These are phyloP conservation scores for Eufriesea mexicana DNA, from an alignment of 1,140 invertebrate genomes.

Conservation along the genomic window DNA sequence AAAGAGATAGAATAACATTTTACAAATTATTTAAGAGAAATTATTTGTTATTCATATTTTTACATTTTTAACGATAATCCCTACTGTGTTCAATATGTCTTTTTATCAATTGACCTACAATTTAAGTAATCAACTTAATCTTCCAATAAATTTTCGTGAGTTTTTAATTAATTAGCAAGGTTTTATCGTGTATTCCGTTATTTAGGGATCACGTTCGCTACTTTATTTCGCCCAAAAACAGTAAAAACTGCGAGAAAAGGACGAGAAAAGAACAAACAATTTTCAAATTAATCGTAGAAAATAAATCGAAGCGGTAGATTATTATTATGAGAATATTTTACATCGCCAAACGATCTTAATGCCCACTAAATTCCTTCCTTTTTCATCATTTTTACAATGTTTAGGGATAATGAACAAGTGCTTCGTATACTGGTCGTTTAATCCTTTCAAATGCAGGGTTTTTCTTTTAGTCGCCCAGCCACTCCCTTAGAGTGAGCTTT, in stretches of 20 bases:
- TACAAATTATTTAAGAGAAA: background rate
- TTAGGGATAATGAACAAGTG: constrained; percentile 2
- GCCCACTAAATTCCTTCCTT: constrained; percentile 32
- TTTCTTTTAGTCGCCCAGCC: background rate
- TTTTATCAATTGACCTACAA: background rate
- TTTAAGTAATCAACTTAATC: background rate
- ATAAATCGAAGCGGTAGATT: constrained; percentile 33
- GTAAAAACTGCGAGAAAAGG: background rate
- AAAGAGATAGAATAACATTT: background rate
- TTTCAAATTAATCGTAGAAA: constrained; percentile 47
- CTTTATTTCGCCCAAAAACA: background rate
- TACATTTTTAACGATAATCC: background rate
- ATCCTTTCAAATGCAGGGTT: constrained; percentile 12
- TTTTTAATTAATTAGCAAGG: background rate
- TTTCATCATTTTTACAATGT: constrained; percentile 36
- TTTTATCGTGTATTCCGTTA: constrained; percentile 21
- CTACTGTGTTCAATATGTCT: background rate
- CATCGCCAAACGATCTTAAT: constrained; percentile 44
- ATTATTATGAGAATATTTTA: constrained; percentile 37
- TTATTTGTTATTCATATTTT: constrained; percentile 8
- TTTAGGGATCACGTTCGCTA: background rate
- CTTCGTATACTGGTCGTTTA: constrained; percentile 16
- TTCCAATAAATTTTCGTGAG: background rate
- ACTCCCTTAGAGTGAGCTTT: constrained; percentile 1
- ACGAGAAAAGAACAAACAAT: background rate